Percentiles rank a stretch among this genome's conserved stretches.
Conservation (phyloP, 1,140 invertebrate genomes). For the Diplogasteroides magnus region DNA sequence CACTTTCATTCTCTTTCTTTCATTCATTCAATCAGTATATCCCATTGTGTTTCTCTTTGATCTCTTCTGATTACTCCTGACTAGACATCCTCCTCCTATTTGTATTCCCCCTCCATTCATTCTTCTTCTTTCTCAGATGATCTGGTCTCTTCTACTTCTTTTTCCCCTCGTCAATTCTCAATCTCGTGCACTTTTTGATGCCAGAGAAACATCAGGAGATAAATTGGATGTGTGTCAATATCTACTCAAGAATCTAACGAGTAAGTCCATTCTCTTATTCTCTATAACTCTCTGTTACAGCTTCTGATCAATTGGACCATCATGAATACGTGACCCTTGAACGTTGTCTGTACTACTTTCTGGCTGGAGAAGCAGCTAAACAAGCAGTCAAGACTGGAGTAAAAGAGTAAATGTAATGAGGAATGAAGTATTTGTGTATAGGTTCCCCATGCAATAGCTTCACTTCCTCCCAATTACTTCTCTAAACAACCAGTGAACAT, state of each 20-base stretch:
- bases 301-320: constrained; percentile 39
- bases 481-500: constrained; percentile 31
- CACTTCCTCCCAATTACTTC: constrained; percentile 44
- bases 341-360: constrained; percentile 52
- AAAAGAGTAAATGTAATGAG: not conserved
- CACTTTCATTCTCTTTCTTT: too few relatives aligned
- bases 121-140: not conserved
- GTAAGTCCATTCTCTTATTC: constrained; percentile 6
- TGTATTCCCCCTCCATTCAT: too few relatives aligned
- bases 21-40: too few relatives aligned
- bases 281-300: constrained; percentile 25
- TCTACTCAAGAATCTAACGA: constrained; percentile 41
- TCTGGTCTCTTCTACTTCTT: not conserved
- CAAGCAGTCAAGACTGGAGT: not conserved
- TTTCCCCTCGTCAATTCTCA: not conserved
- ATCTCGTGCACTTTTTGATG: constrained; percentile 16
- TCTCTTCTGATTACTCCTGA: too few relatives aligned
- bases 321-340: constrained; percentile 49
- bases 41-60: too few relatives aligned
- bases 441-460: constrained; percentile 47
- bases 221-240: constrained; percentile 45
- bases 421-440: not conserved
- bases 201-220: constrained; percentile 23
- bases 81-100: too few relatives aligned
- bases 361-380: constrained; percentile 50